Evolutionary conservation across 2,888 invertebrate genomes (phyloP).

Genomic region (Drosophila anomalipes): DNA sequence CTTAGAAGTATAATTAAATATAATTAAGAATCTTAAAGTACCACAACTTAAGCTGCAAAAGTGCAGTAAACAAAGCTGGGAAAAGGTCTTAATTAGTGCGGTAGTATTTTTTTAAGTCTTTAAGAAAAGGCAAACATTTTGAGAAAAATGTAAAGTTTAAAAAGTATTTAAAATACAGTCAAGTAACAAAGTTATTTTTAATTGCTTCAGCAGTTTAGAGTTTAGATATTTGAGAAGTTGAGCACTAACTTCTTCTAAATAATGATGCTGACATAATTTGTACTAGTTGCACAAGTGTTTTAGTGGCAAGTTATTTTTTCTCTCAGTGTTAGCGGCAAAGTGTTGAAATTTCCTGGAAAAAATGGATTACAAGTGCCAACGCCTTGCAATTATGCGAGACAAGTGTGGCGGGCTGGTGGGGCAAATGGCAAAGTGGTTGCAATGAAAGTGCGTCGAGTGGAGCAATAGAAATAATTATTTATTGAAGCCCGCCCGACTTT

Average conservation of each 20-base stretch:
- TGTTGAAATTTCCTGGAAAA: constrained; percentile 56
- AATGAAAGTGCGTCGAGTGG: constrained; percentile 70
- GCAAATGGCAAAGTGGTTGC: constrained; percentile 30
- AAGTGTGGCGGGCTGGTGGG: constrained; percentile 28
- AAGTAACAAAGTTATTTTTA: background rate
- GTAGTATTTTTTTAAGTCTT: background rate
- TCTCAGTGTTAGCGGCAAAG: constrained; percentile 26
- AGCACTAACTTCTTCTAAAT: background rate
- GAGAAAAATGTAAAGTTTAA: background rate
- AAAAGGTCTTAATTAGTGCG: background rate
- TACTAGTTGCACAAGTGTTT: background rate
- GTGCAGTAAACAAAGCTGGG: background rate
- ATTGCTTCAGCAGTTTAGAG: background rate
- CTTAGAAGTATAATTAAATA: background rate
- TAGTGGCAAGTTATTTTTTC: background rate
- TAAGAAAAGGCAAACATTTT: background rate
- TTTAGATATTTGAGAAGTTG: background rate
- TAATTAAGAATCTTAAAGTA: background rate
- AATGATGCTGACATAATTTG: background rate
- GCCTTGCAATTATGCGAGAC: constrained; percentile 56
- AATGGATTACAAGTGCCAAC: constrained; percentile 53
- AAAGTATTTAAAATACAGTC: background rate
- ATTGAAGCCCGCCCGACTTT: constrained; percentile 51
- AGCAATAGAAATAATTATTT: constrained; percentile 67
- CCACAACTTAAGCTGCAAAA: background rate